Evolutionary conservation across 2,113 vertebrate genomes (phyloP).

Genomic region (Smithornis capensis): DNA sequence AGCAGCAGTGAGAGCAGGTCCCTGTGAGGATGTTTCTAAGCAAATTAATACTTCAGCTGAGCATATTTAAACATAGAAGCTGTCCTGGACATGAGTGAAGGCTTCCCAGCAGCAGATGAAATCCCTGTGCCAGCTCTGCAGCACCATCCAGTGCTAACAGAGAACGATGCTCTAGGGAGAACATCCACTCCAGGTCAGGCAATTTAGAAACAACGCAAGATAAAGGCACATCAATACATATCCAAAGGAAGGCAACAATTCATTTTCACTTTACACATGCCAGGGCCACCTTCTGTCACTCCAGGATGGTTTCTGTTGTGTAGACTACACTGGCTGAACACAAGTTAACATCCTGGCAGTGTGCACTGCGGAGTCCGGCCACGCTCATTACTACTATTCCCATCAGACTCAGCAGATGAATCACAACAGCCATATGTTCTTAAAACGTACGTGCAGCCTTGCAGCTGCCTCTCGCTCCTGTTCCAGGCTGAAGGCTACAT

Average conservation of each 20-base stretch:
- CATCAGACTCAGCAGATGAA: background rate
- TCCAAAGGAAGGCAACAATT: background rate
- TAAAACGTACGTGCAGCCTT: background rate
- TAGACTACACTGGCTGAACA: background rate
- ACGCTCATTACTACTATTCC: background rate
- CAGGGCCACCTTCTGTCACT: background rate
- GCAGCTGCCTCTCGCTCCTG: background rate
- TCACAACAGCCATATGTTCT: background rate
- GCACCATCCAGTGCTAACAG: slow-evolving; percentile 38
- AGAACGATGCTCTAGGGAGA: background rate
- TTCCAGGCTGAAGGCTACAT: background rate
- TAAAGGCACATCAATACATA: background rate
- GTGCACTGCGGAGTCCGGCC: accelerated
- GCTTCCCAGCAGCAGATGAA: background rate
- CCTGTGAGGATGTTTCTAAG: background rate
- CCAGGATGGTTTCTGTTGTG: accelerated
- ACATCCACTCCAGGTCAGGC: accelerated
- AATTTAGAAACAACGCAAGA: background rate
- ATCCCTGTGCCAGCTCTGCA: background rate
- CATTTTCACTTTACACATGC: background rate
- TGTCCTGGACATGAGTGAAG: accelerated
- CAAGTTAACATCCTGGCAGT: background rate
- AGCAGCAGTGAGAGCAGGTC: background rate
- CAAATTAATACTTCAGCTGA: background rate
- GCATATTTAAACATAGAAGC: background rate